These are phyloP conservation scores for Malurus splendens DNA, from an alignment of 2,797 vertebrate species.

Conservation along the genomic window DNA sequence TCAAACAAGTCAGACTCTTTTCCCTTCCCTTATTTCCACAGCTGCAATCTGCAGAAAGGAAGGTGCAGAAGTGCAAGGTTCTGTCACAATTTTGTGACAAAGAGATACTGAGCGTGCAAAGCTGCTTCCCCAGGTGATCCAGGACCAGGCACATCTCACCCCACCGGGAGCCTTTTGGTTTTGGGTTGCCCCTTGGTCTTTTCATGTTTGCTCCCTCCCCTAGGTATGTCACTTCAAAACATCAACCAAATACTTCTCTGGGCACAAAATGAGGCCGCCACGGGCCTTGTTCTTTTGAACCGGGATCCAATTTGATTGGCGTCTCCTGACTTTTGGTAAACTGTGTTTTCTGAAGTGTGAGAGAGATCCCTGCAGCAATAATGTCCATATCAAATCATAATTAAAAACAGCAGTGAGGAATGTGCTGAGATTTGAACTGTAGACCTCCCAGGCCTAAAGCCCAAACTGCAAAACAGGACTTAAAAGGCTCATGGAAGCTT, in stretches of 20 bases:
- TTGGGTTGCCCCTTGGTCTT: background rate
- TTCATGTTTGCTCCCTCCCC: background rate
- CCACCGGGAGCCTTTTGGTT: background rate
- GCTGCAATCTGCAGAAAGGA: background rate
- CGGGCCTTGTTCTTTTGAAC: conserved; percentile 42
- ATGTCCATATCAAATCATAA: conserved; percentile 51
- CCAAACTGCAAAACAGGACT: conserved; percentile 40
- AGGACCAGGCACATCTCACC: background rate
- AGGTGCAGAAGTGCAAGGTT: background rate
- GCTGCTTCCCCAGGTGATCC: background rate
- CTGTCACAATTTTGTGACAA: background rate
- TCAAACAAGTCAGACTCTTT: background rate
- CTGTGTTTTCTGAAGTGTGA: conserved; percentile 29
- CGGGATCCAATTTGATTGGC: background rate
- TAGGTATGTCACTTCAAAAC: conserved; percentile 27
- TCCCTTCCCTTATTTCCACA: background rate
- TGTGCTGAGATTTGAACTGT: conserved; percentile 47
- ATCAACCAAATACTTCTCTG: conserved; percentile 24
- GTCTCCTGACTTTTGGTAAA: conserved; percentile 28
- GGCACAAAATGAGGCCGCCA: conserved; percentile 27
- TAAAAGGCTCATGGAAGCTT: conserved; percentile 43
- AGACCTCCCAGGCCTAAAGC: conserved; percentile 33
- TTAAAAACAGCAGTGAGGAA: conserved; percentile 43
- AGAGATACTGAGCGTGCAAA: background rate
- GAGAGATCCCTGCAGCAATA: conserved; percentile 36